phyloP scores from a whole-genome alignment of 1,140 invertebrate genomes.

The Rhagoletis zephyria region DNA sequence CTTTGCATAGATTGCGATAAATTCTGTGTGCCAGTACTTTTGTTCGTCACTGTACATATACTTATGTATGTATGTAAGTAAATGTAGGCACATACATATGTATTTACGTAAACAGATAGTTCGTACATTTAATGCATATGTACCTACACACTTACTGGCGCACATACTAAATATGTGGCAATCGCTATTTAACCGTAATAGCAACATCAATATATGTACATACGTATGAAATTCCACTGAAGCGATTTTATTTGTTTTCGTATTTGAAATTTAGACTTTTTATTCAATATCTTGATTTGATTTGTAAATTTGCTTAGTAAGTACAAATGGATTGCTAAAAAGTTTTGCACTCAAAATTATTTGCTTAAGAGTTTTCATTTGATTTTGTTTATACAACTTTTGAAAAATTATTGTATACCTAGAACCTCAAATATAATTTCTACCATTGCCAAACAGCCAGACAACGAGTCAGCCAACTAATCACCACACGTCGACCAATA shows the following conservation, averaged over 20 bases:
- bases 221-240: constrained; percentile 13
- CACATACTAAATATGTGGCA: constrained; percentile 16
- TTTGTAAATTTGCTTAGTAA: not conserved
- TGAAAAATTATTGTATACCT: not conserved
- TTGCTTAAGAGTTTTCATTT: constrained; percentile 3
- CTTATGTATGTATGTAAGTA: no score
- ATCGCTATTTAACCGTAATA: not conserved
- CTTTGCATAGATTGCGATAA: no score
- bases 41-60: no score
- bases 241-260: constrained; percentile 14
- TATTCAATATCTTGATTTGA: constrained; percentile 10
- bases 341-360: not conserved
- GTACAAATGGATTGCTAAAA: not conserved
- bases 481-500: constrained; percentile 14
- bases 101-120: no score
- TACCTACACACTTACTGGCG: not conserved
- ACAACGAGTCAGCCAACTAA: constrained; percentile 7
- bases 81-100: no score
- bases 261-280: not conserved
- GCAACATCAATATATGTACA: not conserved
- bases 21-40: no score
- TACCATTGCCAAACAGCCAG: not conserved
- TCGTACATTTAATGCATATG: no score
- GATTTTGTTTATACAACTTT: not conserved
- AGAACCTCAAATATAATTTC: no score